Evolutionary conservation across 2,888 invertebrate genomes (phyloP).

Genomic region (Pyrrhosoma nymphula): DNA sequence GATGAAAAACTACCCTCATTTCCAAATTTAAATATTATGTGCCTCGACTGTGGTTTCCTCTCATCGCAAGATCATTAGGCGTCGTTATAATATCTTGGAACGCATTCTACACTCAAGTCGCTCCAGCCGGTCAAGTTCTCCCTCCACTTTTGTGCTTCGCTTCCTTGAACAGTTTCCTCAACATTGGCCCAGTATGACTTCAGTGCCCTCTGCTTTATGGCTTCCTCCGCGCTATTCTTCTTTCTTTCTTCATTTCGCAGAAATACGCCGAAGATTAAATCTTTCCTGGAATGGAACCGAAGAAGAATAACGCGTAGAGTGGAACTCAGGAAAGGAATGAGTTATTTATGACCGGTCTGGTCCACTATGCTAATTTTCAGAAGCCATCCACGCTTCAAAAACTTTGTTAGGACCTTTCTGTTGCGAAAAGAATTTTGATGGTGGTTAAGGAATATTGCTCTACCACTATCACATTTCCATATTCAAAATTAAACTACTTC

Average conservation of each 20-base stretch:
- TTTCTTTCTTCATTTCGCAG: not conserved
- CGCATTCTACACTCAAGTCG: not conserved
- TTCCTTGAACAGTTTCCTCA: not conserved
- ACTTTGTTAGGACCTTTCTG: not conserved
- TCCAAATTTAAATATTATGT: no score
- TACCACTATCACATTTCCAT: not conserved
- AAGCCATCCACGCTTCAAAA: not conserved
- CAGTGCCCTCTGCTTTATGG: not conserved
- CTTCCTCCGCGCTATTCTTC: not conserved
- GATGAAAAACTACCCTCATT: no score
- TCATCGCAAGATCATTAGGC: not conserved
- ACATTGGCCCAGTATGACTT: not conserved
- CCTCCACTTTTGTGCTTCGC: not conserved
- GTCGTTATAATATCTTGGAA: not conserved
- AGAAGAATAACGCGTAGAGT: not conserved
- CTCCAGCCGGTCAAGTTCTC: not conserved
- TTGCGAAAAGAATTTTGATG: not conserved
- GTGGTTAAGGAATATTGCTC: no score
- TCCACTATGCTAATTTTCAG: not conserved
- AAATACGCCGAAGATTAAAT: not conserved
- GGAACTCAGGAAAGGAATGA: not conserved
- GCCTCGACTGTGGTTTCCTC: no score
- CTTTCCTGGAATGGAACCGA: conserved; percentile 12
- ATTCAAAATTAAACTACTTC: not conserved
- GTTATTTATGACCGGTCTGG: not conserved